Evolutionary conservation across 2,113 vertebrate genomes (phyloP).

Genomic region (Microcebus griseorufus): DNA sequence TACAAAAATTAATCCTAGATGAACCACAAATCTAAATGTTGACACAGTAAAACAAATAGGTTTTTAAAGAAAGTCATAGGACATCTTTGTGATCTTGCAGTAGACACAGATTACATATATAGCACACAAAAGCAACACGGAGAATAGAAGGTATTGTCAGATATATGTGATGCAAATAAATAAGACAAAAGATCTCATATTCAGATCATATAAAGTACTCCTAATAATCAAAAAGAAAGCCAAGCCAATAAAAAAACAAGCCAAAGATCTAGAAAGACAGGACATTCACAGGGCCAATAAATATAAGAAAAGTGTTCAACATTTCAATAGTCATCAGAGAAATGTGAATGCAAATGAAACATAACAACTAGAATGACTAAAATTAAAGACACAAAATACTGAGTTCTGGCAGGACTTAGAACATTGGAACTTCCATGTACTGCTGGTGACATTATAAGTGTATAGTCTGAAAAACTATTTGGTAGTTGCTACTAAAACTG

Average conservation of each 20-base stretch:
- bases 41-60: neutral
- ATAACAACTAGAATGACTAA: neutral
- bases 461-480: neutral
- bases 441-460: neutral
- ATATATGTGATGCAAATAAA: too few relatives aligned
- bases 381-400: neutral
- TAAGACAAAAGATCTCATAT: neutral
- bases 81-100: neutral
- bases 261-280: neutral
- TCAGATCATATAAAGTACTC: neutral
- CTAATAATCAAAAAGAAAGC: conserved; percentile 13
- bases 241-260: neutral
- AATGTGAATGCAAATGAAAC: neutral
- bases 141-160: neutral
- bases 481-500: neutral
- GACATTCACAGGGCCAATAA: neutral
- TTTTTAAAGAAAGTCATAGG: neutral
- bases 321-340: neutral
- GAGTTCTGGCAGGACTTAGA: neutral
- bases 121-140: neutral
- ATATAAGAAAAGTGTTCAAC: neutral
- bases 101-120: neutral
- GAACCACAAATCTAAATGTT: conserved; percentile 2
- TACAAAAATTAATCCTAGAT: neutral
- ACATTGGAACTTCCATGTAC: neutral